Base-by-base conservation (phyloP, 2,797 vertebrate species). In the Notolabrus celidotus region DNA sequence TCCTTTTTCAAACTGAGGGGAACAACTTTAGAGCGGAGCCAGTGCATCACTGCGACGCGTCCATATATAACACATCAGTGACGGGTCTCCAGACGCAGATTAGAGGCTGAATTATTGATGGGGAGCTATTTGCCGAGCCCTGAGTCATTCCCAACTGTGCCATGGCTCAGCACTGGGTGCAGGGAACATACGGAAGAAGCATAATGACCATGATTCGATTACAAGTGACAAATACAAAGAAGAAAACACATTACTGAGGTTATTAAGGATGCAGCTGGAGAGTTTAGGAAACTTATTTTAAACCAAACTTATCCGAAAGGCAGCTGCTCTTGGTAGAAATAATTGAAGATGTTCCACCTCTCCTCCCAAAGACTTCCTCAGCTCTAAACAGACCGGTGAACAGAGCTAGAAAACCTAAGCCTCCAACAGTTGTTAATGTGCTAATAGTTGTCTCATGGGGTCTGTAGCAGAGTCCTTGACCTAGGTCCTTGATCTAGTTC, bases 41-140 rank as follows among this genome's bases (percentile, higher is more conserved):
- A 16, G 49, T 47, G 70, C 67, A 61, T 75, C 65, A 16, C 41
- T 31, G 71, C 36, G 71, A 77, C 20, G 56, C 58, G 72, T 68
- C 63, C 67, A 60, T 51, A 68, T 45, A 55, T 62, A 77, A 82
- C 62, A 69, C 57, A 23, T 61, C 63, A 69, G 34, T 75, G 75
- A 75, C 27, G 23, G 54, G 50, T 83, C 74, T 77, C 77, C 80
- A 84, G 77, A 83, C 80, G 57, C 83, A 91, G 86, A 92, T 88
- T 84, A 89, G 80, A 85, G 79, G 53, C 75, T 91, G 86, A 92
- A 93, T 92, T 91, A 91, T 92, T 90, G 82, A 93, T 92, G 67
- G 71, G n/a, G 11, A 52, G 60, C 86, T 83, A 78, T 90, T 90
- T 88, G 85, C 84, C 45, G 79, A 66, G 49, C 17, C 58, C 82